Conservation (phyloP, 2,113 vertebrate species). For the Poeciliopsis prolifica region DNA sequence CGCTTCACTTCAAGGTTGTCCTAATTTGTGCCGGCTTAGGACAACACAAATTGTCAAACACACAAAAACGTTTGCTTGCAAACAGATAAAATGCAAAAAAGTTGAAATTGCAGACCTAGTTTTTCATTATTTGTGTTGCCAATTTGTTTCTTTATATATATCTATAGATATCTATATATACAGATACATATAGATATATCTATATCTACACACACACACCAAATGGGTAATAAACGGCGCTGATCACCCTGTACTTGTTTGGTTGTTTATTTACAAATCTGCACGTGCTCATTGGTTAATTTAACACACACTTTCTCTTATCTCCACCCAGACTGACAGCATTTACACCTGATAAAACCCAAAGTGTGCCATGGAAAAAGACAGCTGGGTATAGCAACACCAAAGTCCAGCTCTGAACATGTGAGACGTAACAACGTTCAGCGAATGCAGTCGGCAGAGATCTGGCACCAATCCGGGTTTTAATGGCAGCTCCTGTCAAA, state of each 20-base stretch:
- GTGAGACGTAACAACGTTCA: conserved; percentile 10
- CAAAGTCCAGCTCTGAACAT: conserved; percentile 42
- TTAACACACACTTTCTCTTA: conserved; percentile 1
- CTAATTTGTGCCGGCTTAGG: not conserved
- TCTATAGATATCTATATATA: no score
- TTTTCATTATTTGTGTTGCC: not conserved
- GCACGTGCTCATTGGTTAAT: not conserved
- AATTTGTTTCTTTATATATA: not conserved
- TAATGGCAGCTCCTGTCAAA: not conserved
- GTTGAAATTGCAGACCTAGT: not conserved
- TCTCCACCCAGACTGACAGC: not conserved
- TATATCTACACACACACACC: not conserved
- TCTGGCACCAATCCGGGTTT: not conserved
- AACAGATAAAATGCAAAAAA: no score
- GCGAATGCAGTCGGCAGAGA: not conserved
- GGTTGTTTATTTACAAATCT: not conserved
- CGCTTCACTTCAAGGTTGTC: no score
- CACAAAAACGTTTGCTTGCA: no score
- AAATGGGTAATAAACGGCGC: not conserved
- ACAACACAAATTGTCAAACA: not conserved
- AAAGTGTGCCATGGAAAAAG: conserved; percentile 48
- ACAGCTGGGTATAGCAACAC: conserved; percentile 12
- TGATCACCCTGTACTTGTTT: no score
- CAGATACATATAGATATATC: no score
- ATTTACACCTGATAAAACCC: no score